Conservation (phyloP, 1,140 invertebrate genomes). For the Homarus americanus region DNA sequence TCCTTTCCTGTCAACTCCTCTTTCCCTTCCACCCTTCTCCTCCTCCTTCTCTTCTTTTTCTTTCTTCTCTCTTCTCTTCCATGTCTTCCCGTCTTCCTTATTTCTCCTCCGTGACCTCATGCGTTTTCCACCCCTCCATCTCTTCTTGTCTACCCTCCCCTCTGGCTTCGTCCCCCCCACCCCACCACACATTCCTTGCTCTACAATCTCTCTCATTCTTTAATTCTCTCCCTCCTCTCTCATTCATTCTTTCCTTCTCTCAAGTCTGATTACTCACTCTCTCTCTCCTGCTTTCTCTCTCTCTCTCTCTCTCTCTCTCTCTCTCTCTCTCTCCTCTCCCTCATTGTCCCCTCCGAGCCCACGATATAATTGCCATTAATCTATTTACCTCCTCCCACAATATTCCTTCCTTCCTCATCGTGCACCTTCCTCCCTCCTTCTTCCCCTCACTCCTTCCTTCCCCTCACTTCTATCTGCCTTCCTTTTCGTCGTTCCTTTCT, state of each 20-base stretch:
- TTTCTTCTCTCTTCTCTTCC: neutral
- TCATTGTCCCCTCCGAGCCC: constrained; percentile 38
- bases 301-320: constrained; percentile 7
- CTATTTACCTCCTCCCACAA: constrained; percentile 57
- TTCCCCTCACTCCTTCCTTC: neutral
- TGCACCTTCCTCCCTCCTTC: neutral
- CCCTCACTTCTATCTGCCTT: neutral
- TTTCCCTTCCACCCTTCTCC: neutral
- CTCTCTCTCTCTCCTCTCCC: neutral
- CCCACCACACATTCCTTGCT: too few species aligned
- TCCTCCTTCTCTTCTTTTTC: neutral
- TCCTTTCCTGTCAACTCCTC: neutral
- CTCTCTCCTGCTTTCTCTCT: neutral
- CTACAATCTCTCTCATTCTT: neutral
- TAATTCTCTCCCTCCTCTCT: neutral
- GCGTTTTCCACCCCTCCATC: too few species aligned
- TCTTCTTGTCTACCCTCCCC: too few species aligned
- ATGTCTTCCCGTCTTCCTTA: neutral
- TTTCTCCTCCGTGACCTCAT: neutral
- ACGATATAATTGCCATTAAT: constrained; percentile 58
- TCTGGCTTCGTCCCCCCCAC: too few species aligned
- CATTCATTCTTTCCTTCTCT: neutral
- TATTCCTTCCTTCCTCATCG: constrained; percentile 24
- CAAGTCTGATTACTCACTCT: too few species aligned
- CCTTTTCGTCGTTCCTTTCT: constrained; percentile 12